A percentile compares a stretch with the other conserved stretches of the same genome.
Conservation (phyloP, 2,888 invertebrate species). For the Halocaridina rubra region DNA sequence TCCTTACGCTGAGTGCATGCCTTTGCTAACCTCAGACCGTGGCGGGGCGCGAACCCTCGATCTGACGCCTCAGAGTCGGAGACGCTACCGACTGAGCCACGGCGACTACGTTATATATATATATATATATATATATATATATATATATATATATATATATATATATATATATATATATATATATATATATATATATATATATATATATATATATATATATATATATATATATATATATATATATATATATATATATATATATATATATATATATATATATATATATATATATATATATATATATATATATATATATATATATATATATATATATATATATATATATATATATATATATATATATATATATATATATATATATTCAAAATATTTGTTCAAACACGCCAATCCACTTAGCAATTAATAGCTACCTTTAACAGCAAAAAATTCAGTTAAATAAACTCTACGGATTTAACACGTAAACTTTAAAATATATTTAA, state of each 20-base stretch:
- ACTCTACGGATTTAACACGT: too few relatives aligned
- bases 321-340: neutral
- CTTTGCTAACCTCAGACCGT: too few relatives aligned
- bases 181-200: neutral
- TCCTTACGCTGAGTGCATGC: too few relatives aligned
- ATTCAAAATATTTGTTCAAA: neutral
- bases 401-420: neutral
- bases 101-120: too few relatives aligned
- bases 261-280: neutral
- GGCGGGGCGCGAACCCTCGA: too few relatives aligned
- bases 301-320: neutral
- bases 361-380: neutral
- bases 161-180: neutral
- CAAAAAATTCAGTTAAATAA: too few relatives aligned
- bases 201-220: slow-evolving; percentile 23
- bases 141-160: neutral
- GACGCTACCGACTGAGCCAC: too few relatives aligned
- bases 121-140: neutral
- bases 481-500: too few relatives aligned
- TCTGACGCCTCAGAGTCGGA: too few relatives aligned
- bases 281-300: neutral
- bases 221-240: slow-evolving; percentile 10
- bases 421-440: too few relatives aligned
- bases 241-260: slow-evolving; percentile 12
- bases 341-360: neutral